phyloP scores from a whole-genome alignment of 2,113 vertebrate genomes.

The Myrmecophaga tridactyla region DNA sequence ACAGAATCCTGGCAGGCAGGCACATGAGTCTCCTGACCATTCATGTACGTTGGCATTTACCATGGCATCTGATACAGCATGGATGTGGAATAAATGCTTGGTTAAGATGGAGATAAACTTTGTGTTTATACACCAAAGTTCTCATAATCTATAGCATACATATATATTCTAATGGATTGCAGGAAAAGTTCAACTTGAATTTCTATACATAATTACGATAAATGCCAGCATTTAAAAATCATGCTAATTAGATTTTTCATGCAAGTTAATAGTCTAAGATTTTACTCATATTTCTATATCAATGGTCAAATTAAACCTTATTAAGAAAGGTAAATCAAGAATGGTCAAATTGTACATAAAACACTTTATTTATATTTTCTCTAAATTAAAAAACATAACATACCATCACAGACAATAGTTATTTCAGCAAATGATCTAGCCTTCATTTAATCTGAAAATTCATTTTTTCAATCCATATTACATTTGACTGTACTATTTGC shows the following conservation, averaged over 20 bases:
- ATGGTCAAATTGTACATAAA: not conserved
- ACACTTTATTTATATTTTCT: not conserved
- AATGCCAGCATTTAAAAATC: no score
- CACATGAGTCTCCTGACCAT: accelerated
- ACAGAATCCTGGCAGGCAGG: not conserved
- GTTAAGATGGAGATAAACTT: not conserved
- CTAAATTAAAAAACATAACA: not conserved
- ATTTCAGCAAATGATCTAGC: not conserved
- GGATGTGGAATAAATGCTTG: not conserved
- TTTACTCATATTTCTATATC: no score
- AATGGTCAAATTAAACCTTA: no score
- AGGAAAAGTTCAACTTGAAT: not conserved
- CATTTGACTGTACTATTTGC: not conserved
- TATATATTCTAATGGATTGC: not conserved
- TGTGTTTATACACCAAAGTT: not conserved
- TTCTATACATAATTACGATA: not conserved
- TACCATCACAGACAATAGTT: not conserved
- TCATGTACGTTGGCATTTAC: not conserved
- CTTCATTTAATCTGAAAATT: not conserved
- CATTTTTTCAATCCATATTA: not conserved
- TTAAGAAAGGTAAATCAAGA: not conserved
- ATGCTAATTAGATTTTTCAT: no score
- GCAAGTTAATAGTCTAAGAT: no score
- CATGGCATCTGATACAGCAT: not conserved
- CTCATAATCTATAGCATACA: not conserved